Evolutionary conservation across 2,113 vertebrate species (phyloP).

Genomic region (Entomyzon cyanotis): DNA sequence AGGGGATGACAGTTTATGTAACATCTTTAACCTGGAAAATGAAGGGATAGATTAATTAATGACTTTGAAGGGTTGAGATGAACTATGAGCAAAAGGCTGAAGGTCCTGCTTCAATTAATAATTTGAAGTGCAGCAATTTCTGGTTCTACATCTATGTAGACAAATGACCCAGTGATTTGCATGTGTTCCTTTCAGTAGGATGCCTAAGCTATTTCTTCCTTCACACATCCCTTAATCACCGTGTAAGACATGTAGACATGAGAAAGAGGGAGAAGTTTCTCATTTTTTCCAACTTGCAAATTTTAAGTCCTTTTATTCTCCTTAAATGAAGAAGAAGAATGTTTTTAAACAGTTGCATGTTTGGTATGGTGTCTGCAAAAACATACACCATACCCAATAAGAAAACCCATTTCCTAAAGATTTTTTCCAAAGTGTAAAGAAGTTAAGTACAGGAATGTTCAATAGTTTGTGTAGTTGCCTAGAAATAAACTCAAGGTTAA

Average conservation of each 20-base stretch:
- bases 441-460: background rate
- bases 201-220: background rate
- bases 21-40: background rate
- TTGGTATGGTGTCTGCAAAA: background rate
- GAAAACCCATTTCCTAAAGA: background rate
- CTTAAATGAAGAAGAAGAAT: background rate
- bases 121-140: background rate
- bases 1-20: background rate
- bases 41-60: background rate
- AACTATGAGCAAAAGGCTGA: background rate
- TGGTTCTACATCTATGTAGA: background rate
- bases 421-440: background rate
- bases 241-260: background rate
- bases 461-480: background rate
- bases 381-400: background rate
- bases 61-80: background rate
- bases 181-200: background rate
- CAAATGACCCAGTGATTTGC: background rate
- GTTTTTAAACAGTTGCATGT: background rate
- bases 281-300: background rate
- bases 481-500: background rate
- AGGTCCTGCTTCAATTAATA: background rate
- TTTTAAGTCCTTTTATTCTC: background rate
- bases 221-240: background rate
- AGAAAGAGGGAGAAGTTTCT: background rate